A percentile compares a stretch with the other conserved stretches of the same genome.
phyloP scores from a whole-genome alignment of 1,140 invertebrate species.

The Gryllus bimaculatus region DNA sequence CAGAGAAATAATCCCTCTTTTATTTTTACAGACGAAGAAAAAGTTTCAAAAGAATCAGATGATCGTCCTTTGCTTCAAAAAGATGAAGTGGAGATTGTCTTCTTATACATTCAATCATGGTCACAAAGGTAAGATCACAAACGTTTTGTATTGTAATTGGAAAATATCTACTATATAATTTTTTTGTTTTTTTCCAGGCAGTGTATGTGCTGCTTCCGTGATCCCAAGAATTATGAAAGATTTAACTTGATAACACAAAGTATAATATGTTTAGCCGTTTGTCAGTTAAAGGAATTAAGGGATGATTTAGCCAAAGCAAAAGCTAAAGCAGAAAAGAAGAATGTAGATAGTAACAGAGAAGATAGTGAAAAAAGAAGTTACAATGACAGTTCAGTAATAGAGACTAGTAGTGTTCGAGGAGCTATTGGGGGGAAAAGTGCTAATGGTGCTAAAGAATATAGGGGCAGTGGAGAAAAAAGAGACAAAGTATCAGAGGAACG shows the following conservation, averaged over 20 bases:
- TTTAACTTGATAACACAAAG: conserved; percentile 78
- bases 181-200: conserved; percentile 48
- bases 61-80: conserved; percentile 49
- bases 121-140: conserved; percentile 47
- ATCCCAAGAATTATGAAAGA: conserved; percentile 80
- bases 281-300: conserved; percentile 58
- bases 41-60: conserved; percentile 47
- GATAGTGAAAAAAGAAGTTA: neutral
- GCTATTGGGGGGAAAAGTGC: neutral
- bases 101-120: conserved; percentile 59
- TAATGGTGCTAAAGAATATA: neutral
- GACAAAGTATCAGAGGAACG: neutral
- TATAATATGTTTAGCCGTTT: conserved; percentile 60
- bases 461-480: neutral
- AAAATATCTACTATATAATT: conserved; percentile 6
- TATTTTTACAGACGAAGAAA: conserved; percentile 42
- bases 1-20: too few relatives aligned
- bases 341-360: neutral
- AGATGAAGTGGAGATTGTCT: conserved; percentile 54
- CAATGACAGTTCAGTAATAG: neutral
- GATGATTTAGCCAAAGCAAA: conserved; percentile 28
- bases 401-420: neutral
- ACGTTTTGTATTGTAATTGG: neutral
- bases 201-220: conserved; percentile 86
- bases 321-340: neutral